Conservation (phyloP, 2,888 invertebrate species). For the Pycnomerus fuliginosus region DNA sequence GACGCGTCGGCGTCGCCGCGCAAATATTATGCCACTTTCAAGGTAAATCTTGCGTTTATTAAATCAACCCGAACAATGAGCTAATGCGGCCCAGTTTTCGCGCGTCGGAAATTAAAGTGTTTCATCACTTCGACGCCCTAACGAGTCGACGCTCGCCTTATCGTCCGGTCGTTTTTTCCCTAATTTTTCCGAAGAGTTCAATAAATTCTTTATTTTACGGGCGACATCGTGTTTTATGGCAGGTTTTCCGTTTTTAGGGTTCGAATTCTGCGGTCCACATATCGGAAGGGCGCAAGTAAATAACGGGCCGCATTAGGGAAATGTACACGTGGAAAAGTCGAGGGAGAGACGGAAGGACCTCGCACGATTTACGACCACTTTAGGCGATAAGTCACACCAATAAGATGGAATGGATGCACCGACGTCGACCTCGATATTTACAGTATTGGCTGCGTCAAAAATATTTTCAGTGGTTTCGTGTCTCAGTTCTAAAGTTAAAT, state of each 20-base stretch:
- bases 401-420: no score
- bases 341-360: conserved; percentile 21
- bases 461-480: no score
- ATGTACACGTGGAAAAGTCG: conserved; percentile 19
- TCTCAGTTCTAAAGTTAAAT: no score
- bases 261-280: conserved; percentile 15
- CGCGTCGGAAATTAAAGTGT: conserved; percentile 43
- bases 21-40: conserved; percentile 39
- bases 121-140: conserved; percentile 36
- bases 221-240: conserved; percentile 21
- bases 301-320: conserved; percentile 22
- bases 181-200: neutral
- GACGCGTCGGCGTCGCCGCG: conserved; percentile 25
- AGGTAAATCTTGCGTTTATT: conserved; percentile 40
- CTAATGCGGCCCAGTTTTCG: conserved; percentile 36
- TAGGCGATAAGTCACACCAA: conserved; percentile 26
- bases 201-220: no score
- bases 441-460: no score
- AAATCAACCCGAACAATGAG: conserved; percentile 42
- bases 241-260: conserved; percentile 19
- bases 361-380: conserved; percentile 26
- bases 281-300: conserved; percentile 21
- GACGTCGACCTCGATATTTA: no score
- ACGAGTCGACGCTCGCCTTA: neutral
- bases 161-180: neutral